phyloP scores from a whole-genome alignment of 2,797 vertebrate species.

The Trachurus trachurus region DNA sequence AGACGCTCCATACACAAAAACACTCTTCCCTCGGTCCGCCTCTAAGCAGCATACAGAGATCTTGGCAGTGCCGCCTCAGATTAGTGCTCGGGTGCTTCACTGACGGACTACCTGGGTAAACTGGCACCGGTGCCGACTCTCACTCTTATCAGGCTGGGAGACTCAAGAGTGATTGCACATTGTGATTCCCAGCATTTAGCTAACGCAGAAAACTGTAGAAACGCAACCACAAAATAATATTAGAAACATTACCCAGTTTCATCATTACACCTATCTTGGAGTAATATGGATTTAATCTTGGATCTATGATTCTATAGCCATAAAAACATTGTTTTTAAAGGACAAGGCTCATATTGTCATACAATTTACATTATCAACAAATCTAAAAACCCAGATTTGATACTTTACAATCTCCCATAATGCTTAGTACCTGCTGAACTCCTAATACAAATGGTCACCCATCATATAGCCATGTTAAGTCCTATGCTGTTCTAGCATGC shows the following conservation, averaged over 20 bases:
- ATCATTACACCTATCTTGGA: background rate
- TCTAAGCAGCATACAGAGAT: slow-evolving; percentile 73
- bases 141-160: slow-evolving; percentile 34
- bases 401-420: background rate
- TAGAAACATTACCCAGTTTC: slow-evolving; percentile 21
- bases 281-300: background rate
- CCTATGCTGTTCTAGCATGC: background rate
- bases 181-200: slow-evolving; percentile 24
- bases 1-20: slow-evolving; percentile 92
- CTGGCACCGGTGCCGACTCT: slow-evolving; percentile 46
- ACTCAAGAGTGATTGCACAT: slow-evolving; percentile 20
- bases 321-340: background rate
- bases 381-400: background rate
- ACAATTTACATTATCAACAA: background rate
- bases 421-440: background rate
- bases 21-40: slow-evolving; percentile 75
- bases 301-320: background rate
- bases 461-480: background rate
- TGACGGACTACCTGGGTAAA: slow-evolving; percentile 68
- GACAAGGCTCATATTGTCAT: background rate
- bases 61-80: slow-evolving; percentile 72
- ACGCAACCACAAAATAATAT: background rate
- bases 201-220: background rate
- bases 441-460: background rate
- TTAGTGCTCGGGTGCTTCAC: slow-evolving; percentile 63